Percentiles rank a stretch among this genome's conserved stretches.
Conservation (phyloP, 2,113 vertebrate species). For the Callipepla californica region DNA sequence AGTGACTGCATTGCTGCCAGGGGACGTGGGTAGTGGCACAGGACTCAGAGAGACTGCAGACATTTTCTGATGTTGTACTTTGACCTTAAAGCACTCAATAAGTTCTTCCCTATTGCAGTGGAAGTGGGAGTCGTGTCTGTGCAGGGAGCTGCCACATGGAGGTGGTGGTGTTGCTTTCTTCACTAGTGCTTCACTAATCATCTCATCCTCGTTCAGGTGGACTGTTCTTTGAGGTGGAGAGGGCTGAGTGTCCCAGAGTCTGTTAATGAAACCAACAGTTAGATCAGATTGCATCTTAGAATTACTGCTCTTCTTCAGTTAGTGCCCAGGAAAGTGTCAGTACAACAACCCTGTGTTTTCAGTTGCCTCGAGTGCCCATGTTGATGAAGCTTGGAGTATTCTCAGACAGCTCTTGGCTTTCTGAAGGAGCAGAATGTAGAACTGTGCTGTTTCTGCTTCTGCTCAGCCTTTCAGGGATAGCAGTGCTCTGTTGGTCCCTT, state of each 20-base stretch:
- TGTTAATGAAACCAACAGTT: background rate
- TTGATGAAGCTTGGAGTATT: background rate
- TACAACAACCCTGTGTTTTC: background rate
- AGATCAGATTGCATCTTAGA: background rate
- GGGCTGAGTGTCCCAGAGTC: background rate
- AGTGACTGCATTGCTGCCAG: background rate
- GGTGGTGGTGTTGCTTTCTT: background rate
- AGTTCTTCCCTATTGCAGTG: background rate
- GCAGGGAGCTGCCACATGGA: background rate
- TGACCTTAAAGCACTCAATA: background rate
- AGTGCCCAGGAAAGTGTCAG: background rate
- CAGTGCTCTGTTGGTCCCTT: background rate
- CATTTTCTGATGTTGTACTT: background rate
- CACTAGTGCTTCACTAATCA: background rate
- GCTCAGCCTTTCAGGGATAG: background rate
- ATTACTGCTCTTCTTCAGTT: background rate
- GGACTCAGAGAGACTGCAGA: background rate
- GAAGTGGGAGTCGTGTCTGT: background rate
- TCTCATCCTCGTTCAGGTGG: background rate
- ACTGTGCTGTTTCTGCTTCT: background rate
- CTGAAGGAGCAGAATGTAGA: background rate
- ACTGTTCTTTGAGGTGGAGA: no score
- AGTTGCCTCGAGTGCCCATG: background rate
- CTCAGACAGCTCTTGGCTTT: background rate
- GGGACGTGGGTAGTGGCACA: rapidly evolving